Conservation (phyloP, 2,797 vertebrate genomes). For the Chelidonichthys spinosus region DNA sequence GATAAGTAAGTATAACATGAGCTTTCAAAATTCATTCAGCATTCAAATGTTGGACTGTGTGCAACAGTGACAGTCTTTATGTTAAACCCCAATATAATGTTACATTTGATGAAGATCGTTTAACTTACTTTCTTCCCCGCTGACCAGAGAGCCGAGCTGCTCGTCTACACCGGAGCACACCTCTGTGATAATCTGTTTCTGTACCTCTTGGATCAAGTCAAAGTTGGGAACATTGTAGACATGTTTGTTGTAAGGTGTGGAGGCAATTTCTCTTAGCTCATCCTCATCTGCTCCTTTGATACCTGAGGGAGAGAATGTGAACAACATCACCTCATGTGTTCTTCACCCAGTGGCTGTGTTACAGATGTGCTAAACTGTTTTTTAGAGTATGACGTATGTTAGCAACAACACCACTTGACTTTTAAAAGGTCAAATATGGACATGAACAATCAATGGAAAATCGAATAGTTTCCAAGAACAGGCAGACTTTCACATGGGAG, state of each 20-base stretch:
- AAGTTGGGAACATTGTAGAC: conserved; percentile 97
- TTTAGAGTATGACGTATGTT: conserved; percentile 32
- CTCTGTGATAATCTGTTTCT: conserved; percentile 92
- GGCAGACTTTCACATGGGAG: conserved; percentile 60
- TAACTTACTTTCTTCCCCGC: conserved; percentile 94
- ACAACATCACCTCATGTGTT: conserved; percentile 38
- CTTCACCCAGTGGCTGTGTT: conserved; percentile 39
- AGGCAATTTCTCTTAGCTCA: conserved; percentile 95
- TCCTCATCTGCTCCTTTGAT: conserved; percentile 99
- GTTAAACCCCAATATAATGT: neutral
- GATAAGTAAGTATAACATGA: neutral
- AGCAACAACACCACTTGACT: conserved; percentile 43
- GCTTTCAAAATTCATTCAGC: conserved; percentile 2
- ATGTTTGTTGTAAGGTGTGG: conserved; percentile 91
- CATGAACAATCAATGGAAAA: conserved; percentile 68
- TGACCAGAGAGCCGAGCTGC: conserved; percentile 90
- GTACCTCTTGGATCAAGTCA: conserved; percentile 92
- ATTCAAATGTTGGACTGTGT: neutral
- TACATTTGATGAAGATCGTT: neutral
- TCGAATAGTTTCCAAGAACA: conserved; percentile 67
- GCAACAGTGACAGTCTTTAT: neutral
- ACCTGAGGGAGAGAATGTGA: conserved; percentile 82
- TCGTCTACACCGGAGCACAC: conserved; percentile 96
- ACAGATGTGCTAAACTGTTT: conserved; percentile 59
- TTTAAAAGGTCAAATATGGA: conserved; percentile 55